Base-by-base conservation (phyloP, 2,888 invertebrate species). In the Lissonota sp. region DNA sequence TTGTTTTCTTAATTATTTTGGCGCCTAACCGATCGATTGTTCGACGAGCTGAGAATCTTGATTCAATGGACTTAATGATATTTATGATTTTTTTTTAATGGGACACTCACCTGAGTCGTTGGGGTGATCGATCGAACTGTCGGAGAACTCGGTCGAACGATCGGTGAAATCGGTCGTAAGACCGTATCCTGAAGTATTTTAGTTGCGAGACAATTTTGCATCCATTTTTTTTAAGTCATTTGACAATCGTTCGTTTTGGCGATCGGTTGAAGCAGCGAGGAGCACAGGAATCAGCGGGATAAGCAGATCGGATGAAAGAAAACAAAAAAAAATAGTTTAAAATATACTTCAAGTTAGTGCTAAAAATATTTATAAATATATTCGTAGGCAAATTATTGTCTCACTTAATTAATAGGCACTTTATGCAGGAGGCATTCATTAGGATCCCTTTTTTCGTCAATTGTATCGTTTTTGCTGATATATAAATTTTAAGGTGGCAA, bases 31-130 rank as follows among this genome's bases (percentile, higher is more conserved):
- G 51, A n/a, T 64, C 4, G 67, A 73, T 51, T 69, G 6, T 44
- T 73, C 44, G 42, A 26, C 62, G 26, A 62, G 14, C 39, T 39
- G 7, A 46, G 7, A 16, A 53, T 1, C 6, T 70, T 14, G 55
- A 16, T 55, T 40, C 10, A 26, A 77, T 44, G 14, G 6, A 46
- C 16, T 42, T 4, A 37, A 12, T 42, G 53, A 53, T 57, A 46
- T 58, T 39, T 60, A 55, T 62, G 16, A 53, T 57, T n/a, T 5
- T 5, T 49, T 66, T 37, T 39, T 49, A 8, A 6, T 37, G n/a
- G n/a, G 62, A 58, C 73, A 90, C 90, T 90, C 89, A 90, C 91
- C 90, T 90, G 91, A 82, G 89, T 85, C 80, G 88, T 82, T 80
- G 87, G 83, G 83, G 88, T 88, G 86, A 89, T 84, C 72, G 91